phyloP scores from a whole-genome alignment of 2,888 invertebrate species.

The Thymelicus lineola region DNA sequence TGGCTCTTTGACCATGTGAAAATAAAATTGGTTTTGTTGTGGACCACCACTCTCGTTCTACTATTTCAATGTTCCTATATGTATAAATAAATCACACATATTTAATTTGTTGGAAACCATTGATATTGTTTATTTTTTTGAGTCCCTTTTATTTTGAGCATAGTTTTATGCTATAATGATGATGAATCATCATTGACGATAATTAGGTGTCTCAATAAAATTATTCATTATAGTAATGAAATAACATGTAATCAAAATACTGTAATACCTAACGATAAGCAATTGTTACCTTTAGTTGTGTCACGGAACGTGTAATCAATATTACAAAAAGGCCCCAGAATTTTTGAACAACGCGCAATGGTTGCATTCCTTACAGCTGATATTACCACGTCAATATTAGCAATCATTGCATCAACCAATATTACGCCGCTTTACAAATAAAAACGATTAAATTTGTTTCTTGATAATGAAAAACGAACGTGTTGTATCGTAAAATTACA shows the following conservation, averaged over 20 bases:
- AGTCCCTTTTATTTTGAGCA: neutral
- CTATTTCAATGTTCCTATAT: too few relatives aligned
- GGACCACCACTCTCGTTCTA: too few relatives aligned
- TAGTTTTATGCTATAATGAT: neutral
- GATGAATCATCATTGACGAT: neutral
- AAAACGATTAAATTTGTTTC: slow-evolving; percentile 28
- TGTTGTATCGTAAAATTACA: slow-evolving; percentile 47
- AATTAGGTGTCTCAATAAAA: neutral
- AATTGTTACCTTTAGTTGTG: slow-evolving; percentile 31
- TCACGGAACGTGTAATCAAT: slow-evolving; percentile 35
- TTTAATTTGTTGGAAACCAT: too few relatives aligned
- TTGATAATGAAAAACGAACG: slow-evolving; percentile 51
- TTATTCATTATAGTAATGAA: slow-evolving; percentile 14
- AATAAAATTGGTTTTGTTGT: too few relatives aligned
- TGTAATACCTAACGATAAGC: slow-evolving; percentile 26
- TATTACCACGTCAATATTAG: slow-evolving; percentile 38
- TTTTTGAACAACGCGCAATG: slow-evolving; percentile 33
- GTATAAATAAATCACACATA: too few relatives aligned
- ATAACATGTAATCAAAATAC: slow-evolving; percentile 27
- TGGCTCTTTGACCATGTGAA: too few relatives aligned
- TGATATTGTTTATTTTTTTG: neutral
- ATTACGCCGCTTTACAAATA: slow-evolving; percentile 41
- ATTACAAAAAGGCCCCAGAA: slow-evolving; percentile 34
- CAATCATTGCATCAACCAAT: slow-evolving; percentile 41
- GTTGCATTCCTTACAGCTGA: slow-evolving; percentile 26